These are phyloP conservation scores for Drosophila repleta DNA, from an alignment of 1,140 invertebrate species.

Conservation along the genomic window DNA sequence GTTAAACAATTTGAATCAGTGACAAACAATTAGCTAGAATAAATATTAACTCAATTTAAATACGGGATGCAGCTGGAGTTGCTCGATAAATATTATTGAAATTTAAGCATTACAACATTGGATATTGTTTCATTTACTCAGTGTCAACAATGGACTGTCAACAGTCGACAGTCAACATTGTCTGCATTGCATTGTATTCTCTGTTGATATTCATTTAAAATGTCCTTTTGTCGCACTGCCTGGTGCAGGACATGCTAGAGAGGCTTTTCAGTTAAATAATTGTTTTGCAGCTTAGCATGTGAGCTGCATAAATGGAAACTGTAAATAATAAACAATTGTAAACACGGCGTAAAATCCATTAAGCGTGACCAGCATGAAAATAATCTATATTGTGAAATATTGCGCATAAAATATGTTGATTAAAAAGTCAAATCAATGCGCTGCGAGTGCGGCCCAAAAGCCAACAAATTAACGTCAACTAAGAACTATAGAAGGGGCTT, in stretches of 20 bases:
- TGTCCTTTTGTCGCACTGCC: slow-evolving; percentile 41
- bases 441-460: background rate
- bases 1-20: too few relatives aligned
- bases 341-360: slow-evolving; percentile 25
- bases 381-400: background rate
- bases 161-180: slow-evolving; percentile 4
- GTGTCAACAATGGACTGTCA: slow-evolving; percentile 11
- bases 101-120: slow-evolving; percentile 13
- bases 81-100: slow-evolving; percentile 14
- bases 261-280: slow-evolving; percentile 72
- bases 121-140: slow-evolving; percentile 3
- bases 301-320: slow-evolving; percentile 29
- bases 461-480: slow-evolving; percentile 7
- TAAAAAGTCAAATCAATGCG: slow-evolving; percentile 23
- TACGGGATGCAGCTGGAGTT: background rate
- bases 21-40: too few relatives aligned
- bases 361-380: slow-evolving; percentile 11
- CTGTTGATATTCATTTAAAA: slow-evolving; percentile 73
- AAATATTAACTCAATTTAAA: background rate
- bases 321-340: slow-evolving; percentile 36
- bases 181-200: slow-evolving; percentile 36
- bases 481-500: background rate
- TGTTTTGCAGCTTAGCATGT: slow-evolving; percentile 65
- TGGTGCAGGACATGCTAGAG: slow-evolving; percentile 20
- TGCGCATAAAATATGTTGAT: slow-evolving; percentile 13